Conservation (phyloP, 2,888 invertebrate species). For the Adineta ricciae region DNA sequence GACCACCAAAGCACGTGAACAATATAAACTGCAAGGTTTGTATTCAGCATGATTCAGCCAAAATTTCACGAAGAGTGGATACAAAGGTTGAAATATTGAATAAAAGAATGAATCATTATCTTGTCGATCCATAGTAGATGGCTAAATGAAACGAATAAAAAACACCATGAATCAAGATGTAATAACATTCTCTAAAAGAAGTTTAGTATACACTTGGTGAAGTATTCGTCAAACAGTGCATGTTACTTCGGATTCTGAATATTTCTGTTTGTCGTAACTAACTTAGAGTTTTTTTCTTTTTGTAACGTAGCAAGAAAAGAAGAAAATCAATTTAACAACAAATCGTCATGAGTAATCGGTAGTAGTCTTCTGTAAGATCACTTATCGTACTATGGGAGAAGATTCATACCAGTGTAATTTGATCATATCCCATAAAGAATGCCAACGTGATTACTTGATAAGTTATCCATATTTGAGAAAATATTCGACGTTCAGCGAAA, state of each 20-base stretch:
- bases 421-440: neutral
- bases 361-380: too few relatives aligned
- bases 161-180: neutral
- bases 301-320: too few relatives aligned
- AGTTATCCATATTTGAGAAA: neutral
- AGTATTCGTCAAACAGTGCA: too few relatives aligned
- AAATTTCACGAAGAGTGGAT: neutral
- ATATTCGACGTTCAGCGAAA: neutral
- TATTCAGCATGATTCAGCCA: neutral
- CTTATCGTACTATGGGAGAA: too few relatives aligned
- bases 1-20: neutral
- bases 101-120: neutral
- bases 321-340: neutral
- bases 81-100: neutral
- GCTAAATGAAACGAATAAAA: neutral
- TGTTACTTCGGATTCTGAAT: too few relatives aligned
- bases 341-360: too few relatives aligned
- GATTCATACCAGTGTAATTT: neutral
- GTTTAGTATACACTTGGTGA: too few relatives aligned
- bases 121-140: neutral
- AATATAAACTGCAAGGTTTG: neutral
- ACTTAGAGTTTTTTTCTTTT: too few relatives aligned
- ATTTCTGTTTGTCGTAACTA: too few relatives aligned
- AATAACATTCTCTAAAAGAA: too few relatives aligned
- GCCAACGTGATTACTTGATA: neutral